Evolutionary conservation across 2,113 vertebrate species (phyloP), one percentile per base, ranked within the genome.

Genomic region (Crotalus helleri): DNA sequence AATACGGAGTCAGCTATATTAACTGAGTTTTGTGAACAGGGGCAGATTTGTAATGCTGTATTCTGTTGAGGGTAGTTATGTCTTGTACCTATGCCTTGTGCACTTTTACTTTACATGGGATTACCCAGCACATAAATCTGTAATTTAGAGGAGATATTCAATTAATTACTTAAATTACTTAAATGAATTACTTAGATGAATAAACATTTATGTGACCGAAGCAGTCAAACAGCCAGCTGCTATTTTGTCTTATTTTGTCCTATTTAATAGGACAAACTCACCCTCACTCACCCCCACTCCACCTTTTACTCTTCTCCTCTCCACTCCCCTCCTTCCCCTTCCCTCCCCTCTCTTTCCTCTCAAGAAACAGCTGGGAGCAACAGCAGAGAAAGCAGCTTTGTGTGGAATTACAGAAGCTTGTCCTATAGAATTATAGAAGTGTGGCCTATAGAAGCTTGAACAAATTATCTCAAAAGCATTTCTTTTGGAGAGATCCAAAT

Each of bases 291-390:
- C 46, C 17, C 74, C n/a, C 6, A 21, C 7, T 39, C 15, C 6
- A 33, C 1, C 19, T 19, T 39, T 39, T 81, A 33, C n/a, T 33
- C n/a, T 15, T 81, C 33, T 39, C n/a, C 15, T 13, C 13, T 74
- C 5, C 5, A 15, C 0, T 74, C 5, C 33, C 15, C 13, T 69
- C 12, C n/a, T 1, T 5, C 6, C 13, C 5, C 5, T 13, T 7
- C 5, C n/a, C 17, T 19, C 17, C 54, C 13, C 13, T 33, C 5
- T 74, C 12, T 17, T 2, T 19, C 15, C n/a, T 19, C 5, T 33
- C 69, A 7, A 74, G 15, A 39, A 81, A 57, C 55, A 57, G 17
- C 15, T 57, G 55, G 17, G 55, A 57, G 15, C 55, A 57, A 17
- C 15, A 57, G 55, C 15, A 57, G 7, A 81, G 33, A 81, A 39